A percentile compares a stretch with the other conserved stretches of the same genome.
Evolutionary conservation across 35 echinoderm and acorn worm species (phyloP).

Genomic region (Eucidaris tribuloides): DNA sequence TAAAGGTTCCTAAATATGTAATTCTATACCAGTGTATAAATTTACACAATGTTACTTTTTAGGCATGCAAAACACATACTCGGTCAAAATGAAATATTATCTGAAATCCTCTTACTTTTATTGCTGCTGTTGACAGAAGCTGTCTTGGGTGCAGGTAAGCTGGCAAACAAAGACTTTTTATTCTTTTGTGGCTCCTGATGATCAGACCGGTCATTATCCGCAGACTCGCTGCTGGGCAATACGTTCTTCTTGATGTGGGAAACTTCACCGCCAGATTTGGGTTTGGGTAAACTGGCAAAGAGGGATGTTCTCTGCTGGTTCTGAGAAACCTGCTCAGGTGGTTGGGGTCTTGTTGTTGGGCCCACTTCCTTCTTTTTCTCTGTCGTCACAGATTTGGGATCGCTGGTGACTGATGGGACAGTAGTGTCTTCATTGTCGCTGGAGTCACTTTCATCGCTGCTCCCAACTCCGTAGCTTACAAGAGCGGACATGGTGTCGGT

Average conservation of each 20-base stretch:
- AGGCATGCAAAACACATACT: too few species aligned
- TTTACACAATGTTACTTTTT: too few species aligned
- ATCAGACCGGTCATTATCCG: too few species aligned
- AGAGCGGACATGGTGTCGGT: neutral
- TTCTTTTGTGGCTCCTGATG: too few species aligned
- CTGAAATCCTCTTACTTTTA: too few species aligned
- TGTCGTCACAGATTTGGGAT: too few species aligned
- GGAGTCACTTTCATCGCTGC: neutral
- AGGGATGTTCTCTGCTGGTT: neutral
- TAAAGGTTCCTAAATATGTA: too few species aligned
- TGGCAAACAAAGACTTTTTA: neutral
- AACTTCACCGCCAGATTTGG: neutral
- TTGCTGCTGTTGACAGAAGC: too few species aligned
- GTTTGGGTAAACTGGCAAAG: conserved; percentile 12
- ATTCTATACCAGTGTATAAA: too few species aligned
- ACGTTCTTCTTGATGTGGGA: too few species aligned
- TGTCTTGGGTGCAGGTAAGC: neutral
- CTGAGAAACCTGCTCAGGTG: neutral
- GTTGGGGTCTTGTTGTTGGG: neutral
- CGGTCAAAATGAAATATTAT: too few species aligned
- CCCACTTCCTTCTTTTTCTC: neutral
- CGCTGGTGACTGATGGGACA: neutral
- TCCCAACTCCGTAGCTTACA: conserved; percentile 3
- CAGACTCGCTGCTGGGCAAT: too few species aligned
- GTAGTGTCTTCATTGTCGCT: neutral